Base-by-base conservation (phyloP, 2,113 vertebrate species). In the Solenodon paradoxus region DNA sequence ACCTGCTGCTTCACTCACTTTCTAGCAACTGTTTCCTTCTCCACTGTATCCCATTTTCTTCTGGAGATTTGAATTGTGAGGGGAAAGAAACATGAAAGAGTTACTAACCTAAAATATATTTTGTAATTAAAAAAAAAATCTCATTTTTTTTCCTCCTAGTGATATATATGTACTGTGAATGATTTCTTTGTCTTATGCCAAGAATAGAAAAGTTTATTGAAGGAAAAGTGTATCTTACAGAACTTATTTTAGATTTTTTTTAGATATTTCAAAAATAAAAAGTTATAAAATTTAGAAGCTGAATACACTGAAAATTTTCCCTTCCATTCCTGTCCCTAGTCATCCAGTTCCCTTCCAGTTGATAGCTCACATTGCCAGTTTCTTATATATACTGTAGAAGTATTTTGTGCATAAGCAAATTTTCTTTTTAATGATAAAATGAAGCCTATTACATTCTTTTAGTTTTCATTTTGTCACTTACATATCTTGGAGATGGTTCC, bases 301-400 rank as follows among this genome's bases (percentile, higher is more conserved):
- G 85, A 81, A 53, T 49, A 61, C 28, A 79, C 28, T 82, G 42
- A 77, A 80, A 83, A 57, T 51, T 45, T 68, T 0, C 40, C n/a
- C 28, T 85, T 28, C 30, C 5, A 38, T 85, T 7, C 22, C 10
- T 61, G 2, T 5, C 26, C 3, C 4, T 42, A 49, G 40, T 15
- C 26, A 28, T 84, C 20, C 12, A 84, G 10, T 78, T 91, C 51
- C 13, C n/a, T 6, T 88, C 32, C 20, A 53, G 2, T 77, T 42
- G 85, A 42, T 4, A 30, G 17, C 17, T 72, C 38, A 72, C 42
- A 3, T 79, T 94, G 61, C 30, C 5, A 51, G 30, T 90, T 94
- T 90, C 63, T 92, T 83, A 57, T 30, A 45, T 38, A 59, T 59
- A 17, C 61, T 89, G 92, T 63, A 84, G 51, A 88, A 94, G 71